phyloP scores from a whole-genome alignment of 2,797 vertebrate species.

The Sylvia borin region DNA sequence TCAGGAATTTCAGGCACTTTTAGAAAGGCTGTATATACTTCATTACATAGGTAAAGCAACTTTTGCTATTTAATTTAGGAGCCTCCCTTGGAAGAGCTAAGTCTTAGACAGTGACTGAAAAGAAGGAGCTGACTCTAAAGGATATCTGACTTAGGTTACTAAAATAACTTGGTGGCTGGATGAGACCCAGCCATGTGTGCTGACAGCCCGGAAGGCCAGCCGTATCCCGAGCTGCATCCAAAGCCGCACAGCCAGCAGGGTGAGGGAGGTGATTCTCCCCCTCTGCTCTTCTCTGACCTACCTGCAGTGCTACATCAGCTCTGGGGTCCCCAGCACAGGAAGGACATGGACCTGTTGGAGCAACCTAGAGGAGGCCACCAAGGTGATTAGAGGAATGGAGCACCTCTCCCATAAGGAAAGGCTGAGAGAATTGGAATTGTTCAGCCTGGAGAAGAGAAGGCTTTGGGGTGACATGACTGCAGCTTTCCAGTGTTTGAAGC shows the following conservation, averaged over 20 bases:
- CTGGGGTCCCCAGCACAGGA: not conserved
- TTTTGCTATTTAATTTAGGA: constrained; percentile 8
- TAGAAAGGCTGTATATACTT: not conserved
- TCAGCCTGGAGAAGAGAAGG: not conserved
- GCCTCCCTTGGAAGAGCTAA: not conserved
- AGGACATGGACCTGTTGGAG: not conserved
- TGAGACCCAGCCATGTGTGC: fast-evolving
- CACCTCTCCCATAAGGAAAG: not conserved
- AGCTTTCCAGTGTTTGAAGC: not conserved
- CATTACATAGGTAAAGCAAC: not conserved
- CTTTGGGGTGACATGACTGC: fast-evolving
- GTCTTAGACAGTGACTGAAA: not conserved
- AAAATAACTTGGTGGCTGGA: not conserved
- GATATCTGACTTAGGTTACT: not conserved
- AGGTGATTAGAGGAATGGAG: not conserved
- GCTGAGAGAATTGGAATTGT: not conserved
- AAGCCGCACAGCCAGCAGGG: fast-evolving
- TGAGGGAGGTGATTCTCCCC: fast-evolving
- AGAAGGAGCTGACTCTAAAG: not conserved
- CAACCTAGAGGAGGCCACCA: not conserved
- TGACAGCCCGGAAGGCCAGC: not conserved
- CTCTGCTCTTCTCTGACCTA: not conserved
- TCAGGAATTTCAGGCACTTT: not conserved
- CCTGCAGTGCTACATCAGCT: not conserved
- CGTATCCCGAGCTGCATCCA: not conserved